Percentiles rank a stretch among this genome's conserved stretches.
These are phyloP conservation scores for Celastrina argiolus DNA, from an alignment of 2,888 invertebrate species.

Conservation along the genomic window DNA sequence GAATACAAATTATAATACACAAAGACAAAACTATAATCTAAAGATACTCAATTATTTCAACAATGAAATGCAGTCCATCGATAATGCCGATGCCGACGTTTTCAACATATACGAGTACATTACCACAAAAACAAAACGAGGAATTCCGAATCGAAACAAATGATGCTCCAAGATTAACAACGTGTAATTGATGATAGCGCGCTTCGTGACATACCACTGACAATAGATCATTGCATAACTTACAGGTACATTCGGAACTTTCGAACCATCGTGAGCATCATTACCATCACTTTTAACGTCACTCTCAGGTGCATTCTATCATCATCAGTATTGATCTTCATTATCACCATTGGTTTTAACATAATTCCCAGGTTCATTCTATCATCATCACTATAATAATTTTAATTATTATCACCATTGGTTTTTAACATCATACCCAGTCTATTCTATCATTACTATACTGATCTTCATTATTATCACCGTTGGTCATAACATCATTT, in stretches of 20 bases:
- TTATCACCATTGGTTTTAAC: no score
- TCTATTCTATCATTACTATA: no score
- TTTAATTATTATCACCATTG: no score
- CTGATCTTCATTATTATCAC: no score
- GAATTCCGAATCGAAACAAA: constrained; percentile 23
- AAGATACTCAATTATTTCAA: neutral
- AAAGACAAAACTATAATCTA: neutral
- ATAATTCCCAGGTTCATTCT: no score
- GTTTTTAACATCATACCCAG: no score
- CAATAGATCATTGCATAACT: constrained; percentile 14
- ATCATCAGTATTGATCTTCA: no score
- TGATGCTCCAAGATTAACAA: constrained; percentile 22
- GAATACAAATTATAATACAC: neutral
- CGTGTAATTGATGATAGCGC: constrained; percentile 22
- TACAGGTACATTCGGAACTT: constrained; percentile 6
- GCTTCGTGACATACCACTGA: constrained; percentile 11
- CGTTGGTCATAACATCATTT: no score
- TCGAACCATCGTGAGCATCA: constrained; percentile 7
- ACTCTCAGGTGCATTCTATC: no score
- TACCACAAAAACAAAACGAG: constrained; percentile 12
- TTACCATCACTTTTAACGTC: no score
- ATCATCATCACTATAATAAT: no score
- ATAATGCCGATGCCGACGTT: neutral
- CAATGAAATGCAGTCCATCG: neutral
- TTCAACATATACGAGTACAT: constrained; percentile 7